Evolutionary conservation across 1,140 invertebrate species (phyloP).

Genomic region (Hypothenemus hampei): DNA sequence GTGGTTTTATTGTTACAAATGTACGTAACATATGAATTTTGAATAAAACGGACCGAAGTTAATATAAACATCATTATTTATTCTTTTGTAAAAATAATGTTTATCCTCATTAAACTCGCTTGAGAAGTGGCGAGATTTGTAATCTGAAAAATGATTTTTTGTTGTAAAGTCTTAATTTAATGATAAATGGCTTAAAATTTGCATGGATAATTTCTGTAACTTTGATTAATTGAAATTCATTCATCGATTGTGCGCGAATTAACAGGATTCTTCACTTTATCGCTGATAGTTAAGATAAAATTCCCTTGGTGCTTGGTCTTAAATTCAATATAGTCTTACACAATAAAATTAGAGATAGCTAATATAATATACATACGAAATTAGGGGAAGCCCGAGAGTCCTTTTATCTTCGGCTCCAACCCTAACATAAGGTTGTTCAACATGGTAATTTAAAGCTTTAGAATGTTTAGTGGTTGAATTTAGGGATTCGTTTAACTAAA

Average conservation of each 20-base stretch:
- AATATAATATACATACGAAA: slow-evolving; percentile 26
- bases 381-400: slow-evolving; percentile 18
- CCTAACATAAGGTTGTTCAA: slow-evolving; percentile 26
- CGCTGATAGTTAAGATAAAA: no score
- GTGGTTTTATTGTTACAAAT: no score
- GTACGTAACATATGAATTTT: no score
- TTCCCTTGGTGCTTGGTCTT: no score
- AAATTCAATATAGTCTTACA: slow-evolving; percentile 18
- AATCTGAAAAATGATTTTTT: slow-evolving; percentile 24
- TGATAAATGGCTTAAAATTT: slow-evolving; percentile 20
- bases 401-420: slow-evolving; percentile 23
- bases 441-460: slow-evolving; percentile 27
- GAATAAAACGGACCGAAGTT: no score
- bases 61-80: no score
- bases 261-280: no score
- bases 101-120: slow-evolving; percentile 12
- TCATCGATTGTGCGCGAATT: no score
- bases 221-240: neutral
- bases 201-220: neutral
- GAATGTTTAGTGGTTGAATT: slow-evolving; percentile 25
- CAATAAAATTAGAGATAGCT: slow-evolving; percentile 27
- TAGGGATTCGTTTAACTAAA: slow-evolving; percentile 20
- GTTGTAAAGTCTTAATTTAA: slow-evolving; percentile 16
- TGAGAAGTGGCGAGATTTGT: slow-evolving; percentile 8
- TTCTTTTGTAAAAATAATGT: slow-evolving; percentile 9